A percentile compares a stretch with the other conserved stretches of the same genome.
phyloP scores from a whole-genome alignment of 2,113 vertebrate genomes.

The Aythya baeri region DNA sequence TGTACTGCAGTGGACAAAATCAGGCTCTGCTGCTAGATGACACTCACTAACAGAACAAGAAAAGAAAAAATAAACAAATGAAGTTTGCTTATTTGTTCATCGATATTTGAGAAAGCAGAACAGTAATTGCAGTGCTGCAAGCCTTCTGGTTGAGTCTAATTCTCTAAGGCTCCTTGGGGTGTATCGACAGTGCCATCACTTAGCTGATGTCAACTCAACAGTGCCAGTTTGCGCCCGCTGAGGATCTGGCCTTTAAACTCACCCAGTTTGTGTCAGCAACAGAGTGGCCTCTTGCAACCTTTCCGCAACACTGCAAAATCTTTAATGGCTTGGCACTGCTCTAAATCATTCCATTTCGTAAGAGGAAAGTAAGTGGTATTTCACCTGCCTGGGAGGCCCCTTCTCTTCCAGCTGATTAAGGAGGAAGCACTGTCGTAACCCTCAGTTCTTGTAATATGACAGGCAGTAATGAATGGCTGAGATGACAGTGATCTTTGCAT shows the following conservation, averaged over 20 bases:
- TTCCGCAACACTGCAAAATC: constrained; percentile 50
- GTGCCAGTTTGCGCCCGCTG: background rate
- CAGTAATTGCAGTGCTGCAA: background rate
- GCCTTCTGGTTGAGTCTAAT: background rate
- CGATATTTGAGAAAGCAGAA: background rate
- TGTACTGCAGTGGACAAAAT: background rate
- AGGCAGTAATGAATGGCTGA: constrained; percentile 28
- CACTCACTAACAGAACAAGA: background rate
- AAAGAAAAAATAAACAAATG: background rate
- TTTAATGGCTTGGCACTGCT: constrained; percentile 26
- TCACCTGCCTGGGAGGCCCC: constrained; percentile 27
- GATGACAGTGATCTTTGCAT: constrained; percentile 27
- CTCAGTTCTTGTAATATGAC: constrained; percentile 29
- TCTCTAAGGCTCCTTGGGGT: background rate
- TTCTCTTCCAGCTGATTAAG: constrained; percentile 50
- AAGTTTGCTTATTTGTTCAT: background rate
- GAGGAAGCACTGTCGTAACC: background rate
- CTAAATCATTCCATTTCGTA: constrained; percentile 40
- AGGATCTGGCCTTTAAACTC: constrained; percentile 39
- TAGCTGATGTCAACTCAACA: background rate
- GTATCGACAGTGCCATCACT: background rate
- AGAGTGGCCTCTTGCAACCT: constrained; percentile 14
- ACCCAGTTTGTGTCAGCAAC: background rate
- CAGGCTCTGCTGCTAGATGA: background rate
- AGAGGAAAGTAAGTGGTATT: constrained; percentile 34